Percentiles rank a stretch among this genome's conserved stretches.
Conservation (phyloP, 1,140 invertebrate genomes). For the Matsumurasca onukii region DNA sequence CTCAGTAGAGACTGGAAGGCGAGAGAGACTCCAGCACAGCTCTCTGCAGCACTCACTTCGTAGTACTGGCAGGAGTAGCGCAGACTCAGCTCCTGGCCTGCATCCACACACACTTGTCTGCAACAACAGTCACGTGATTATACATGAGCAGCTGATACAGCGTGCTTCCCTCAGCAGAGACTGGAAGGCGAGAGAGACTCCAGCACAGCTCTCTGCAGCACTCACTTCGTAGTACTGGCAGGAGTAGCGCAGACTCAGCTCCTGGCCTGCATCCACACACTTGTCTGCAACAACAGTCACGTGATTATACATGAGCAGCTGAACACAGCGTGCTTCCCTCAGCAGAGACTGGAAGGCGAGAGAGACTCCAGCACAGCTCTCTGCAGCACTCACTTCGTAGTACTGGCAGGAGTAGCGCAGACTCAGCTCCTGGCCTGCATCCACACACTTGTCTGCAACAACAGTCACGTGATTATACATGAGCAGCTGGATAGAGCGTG, state of each 20-base stretch:
- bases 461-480: conserved; percentile 42
- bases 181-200: conserved; percentile 77
- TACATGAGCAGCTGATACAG: neutral
- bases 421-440: conserved; percentile 78
- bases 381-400: conserved; percentile 85
- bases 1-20: conserved; percentile 61
- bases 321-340: conserved; percentile 68
- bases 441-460: conserved; percentile 69
- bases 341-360: conserved; percentile 78
- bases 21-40: conserved; percentile 61
- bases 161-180: conserved; percentile 68
- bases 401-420: conserved; percentile 78
- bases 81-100: conserved; percentile 75
- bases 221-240: conserved; percentile 87
- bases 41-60: conserved; percentile 82
- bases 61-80: conserved; percentile 81
- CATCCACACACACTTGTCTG: conserved; percentile 75
- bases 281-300: conserved; percentile 54
- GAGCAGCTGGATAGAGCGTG: conserved; percentile 68
- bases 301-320: conserved; percentile 55
- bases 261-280: conserved; percentile 80
- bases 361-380: conserved; percentile 73
- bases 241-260: conserved; percentile 71
- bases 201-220: conserved; percentile 75
- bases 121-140: no score